phyloP scores from a whole-genome alignment of 2,113 vertebrate species.

The Aramus guarauna region DNA sequence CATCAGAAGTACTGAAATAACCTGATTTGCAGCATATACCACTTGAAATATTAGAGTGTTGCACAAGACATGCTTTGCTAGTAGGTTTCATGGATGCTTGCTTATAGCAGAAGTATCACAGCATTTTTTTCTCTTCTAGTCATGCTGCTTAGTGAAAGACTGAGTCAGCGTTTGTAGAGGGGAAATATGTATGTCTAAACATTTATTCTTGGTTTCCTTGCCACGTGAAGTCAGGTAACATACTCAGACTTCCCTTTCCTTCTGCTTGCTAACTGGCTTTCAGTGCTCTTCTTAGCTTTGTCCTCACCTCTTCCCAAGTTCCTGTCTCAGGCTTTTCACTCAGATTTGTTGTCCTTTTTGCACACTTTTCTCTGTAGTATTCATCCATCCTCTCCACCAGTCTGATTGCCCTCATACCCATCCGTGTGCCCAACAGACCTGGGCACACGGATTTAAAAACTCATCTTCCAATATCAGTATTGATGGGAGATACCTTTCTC shows the following conservation, averaged over 20 bases:
- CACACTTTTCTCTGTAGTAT: background rate
- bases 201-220: background rate
- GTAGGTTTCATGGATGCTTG: background rate
- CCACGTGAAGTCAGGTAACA: background rate
- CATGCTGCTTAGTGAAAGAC: background rate
- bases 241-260: background rate
- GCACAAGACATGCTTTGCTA: background rate
- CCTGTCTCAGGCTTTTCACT: background rate
- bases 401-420: background rate
- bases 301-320: background rate
- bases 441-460: background rate
- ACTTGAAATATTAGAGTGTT: background rate
- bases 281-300: background rate
- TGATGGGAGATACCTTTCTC: background rate
- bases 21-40: background rate
- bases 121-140: background rate
- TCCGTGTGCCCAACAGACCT: background rate
- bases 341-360: background rate
- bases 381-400: background rate
- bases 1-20: background rate
- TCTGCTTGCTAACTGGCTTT: background rate
- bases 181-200: background rate
- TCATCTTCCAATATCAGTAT: rapidly evolving
- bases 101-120: background rate
- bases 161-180: background rate